Evolutionary conservation across 1,140 invertebrate genomes (phyloP).

Genomic region (Tachypleus tridentatus): DNA sequence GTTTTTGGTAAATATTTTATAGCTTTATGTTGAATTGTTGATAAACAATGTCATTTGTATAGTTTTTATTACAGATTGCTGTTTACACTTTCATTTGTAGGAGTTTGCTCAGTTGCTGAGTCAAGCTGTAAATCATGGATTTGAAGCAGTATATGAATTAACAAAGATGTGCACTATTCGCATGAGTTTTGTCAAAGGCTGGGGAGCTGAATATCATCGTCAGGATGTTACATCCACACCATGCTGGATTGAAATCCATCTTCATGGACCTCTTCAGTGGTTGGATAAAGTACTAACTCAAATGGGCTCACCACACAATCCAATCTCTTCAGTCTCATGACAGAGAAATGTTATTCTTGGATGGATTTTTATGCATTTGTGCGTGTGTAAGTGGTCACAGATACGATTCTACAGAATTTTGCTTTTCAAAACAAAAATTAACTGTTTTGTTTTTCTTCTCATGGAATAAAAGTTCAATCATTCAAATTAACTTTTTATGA

Average conservation of each 20-base stretch:
- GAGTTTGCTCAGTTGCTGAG: slow-evolving; percentile 32
- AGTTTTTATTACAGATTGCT: too few relatives aligned
- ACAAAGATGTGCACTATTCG: slow-evolving; percentile 44
- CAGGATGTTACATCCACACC: slow-evolving; percentile 92
- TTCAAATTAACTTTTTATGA: too few relatives aligned
- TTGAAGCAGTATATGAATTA: slow-evolving; percentile 39
- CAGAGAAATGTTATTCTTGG: too few relatives aligned
- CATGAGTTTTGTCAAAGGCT: slow-evolving; percentile 96
- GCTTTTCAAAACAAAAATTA: too few relatives aligned
- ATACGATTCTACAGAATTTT: too few relatives aligned
- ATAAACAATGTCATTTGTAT: too few relatives aligned
- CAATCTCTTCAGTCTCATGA: slow-evolving; percentile 84
- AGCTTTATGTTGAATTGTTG: too few relatives aligned
- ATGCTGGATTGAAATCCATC: slow-evolving; percentile 90
- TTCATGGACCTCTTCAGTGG: slow-evolving; percentile 84
- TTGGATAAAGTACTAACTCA: slow-evolving; percentile 81
- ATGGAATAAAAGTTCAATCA: too few relatives aligned
- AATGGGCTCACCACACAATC: slow-evolving; percentile 81
- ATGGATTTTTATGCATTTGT: too few relatives aligned
- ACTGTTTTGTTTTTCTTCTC: too few relatives aligned
- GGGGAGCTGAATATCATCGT: slow-evolving; percentile 95
- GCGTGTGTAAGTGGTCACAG: too few relatives aligned
- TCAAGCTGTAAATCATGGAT: slow-evolving; percentile 33
- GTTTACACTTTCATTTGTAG: slow-evolving; percentile 1
- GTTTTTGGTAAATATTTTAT: too few relatives aligned